Evolutionary conservation across 1,140 invertebrate species (phyloP).

Genomic region (Limonius californicus): DNA sequence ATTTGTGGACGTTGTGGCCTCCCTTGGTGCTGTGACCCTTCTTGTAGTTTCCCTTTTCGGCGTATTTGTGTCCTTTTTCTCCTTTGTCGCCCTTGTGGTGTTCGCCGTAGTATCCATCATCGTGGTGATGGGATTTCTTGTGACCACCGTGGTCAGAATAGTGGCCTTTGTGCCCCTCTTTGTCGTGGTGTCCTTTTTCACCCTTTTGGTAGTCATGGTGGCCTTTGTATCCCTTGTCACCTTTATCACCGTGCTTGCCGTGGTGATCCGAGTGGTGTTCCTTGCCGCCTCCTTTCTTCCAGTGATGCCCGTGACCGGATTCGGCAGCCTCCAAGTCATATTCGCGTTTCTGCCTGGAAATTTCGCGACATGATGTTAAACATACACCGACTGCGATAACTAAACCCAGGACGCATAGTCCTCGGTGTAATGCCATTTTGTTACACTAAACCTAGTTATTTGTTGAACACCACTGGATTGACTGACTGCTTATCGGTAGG

Average conservation of each 20-base stretch:
- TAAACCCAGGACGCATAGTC: conserved; percentile 34
- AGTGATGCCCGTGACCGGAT: conserved; percentile 35
- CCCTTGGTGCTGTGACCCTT: conserved; percentile 63
- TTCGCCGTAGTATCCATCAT: conserved; percentile 63
- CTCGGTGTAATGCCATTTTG: conserved; percentile 34
- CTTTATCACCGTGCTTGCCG: conserved; percentile 56
- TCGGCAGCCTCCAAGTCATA: conserved; percentile 35
- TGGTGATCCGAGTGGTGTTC: conserved; percentile 58
- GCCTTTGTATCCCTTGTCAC: conserved; percentile 53
- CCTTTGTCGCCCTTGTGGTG: conserved; percentile 65
- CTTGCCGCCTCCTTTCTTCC: conserved; percentile 55
- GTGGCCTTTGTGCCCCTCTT: conserved; percentile 62
- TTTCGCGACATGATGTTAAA: conserved; percentile 37
- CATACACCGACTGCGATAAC: conserved; percentile 24
- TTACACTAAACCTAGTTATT: conserved; percentile 5
- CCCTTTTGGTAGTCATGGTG: conserved; percentile 63
- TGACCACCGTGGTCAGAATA: conserved; percentile 60
- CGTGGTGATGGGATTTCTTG: conserved; percentile 65
- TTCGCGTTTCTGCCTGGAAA: conserved; percentile 37
- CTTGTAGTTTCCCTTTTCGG: conserved; percentile 58
- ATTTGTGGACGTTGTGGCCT: conserved; percentile 64
- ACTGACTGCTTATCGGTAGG: conserved; percentile 5
- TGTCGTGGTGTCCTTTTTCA: conserved; percentile 63
- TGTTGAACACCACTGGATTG: conserved; percentile 34
- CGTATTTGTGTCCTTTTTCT: conserved; percentile 60